phyloP scores from a whole-genome alignment of 2,888 invertebrate species.

The Drosophila percnosoma region DNA sequence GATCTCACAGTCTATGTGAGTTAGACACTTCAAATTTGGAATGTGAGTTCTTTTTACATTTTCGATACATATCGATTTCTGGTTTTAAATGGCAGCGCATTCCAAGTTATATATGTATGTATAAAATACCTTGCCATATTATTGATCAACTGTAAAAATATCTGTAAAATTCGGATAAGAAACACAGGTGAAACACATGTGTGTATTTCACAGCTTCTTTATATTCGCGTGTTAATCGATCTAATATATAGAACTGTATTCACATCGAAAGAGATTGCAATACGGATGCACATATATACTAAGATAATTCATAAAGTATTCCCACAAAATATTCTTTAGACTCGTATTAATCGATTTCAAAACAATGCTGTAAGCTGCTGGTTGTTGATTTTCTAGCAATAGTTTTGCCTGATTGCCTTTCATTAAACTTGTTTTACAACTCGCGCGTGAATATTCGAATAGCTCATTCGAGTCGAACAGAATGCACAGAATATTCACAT shows the following conservation, averaged over 20 bases:
- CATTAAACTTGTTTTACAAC: slow-evolving; percentile 28
- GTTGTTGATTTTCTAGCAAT: slow-evolving; percentile 3
- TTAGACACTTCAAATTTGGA: neutral
- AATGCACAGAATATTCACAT: slow-evolving; percentile 13
- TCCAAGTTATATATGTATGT: neutral
- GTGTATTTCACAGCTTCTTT: neutral
- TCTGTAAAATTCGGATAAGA: neutral
- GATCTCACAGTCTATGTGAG: neutral
- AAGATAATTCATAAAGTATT: neutral
- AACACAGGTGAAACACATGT: neutral
- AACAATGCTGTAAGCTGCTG: neutral
- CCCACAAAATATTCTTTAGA: neutral
- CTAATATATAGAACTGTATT: neutral
- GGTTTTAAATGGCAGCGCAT: neutral
- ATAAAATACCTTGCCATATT: neutral
- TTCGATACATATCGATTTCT: neutral
- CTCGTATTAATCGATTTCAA: slow-evolving; percentile 9
- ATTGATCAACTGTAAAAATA: neutral
- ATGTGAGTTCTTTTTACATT: neutral
- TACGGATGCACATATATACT: neutral
- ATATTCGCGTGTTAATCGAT: neutral
- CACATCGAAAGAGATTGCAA: too few species aligned
- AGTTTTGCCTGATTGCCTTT: slow-evolving; percentile 19
- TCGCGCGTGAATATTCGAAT: slow-evolving; percentile 3
- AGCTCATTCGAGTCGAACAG: slow-evolving; percentile 21